These are phyloP conservation scores for Bombus difficillimus DNA, from an alignment of 1,140 invertebrate genomes.

Conservation along the genomic window DNA sequence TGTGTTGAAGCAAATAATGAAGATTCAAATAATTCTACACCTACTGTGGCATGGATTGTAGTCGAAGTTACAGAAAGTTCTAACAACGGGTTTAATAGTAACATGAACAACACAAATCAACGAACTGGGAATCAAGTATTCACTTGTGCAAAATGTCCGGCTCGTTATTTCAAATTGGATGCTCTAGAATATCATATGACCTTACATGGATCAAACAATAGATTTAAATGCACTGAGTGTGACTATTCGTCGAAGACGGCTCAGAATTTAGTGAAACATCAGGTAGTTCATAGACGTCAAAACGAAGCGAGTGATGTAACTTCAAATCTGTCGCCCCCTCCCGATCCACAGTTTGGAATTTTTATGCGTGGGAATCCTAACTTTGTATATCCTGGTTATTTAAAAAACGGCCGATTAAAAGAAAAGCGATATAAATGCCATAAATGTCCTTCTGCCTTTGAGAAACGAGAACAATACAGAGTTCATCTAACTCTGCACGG, in stretches of 20 bases:
- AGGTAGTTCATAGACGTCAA: conserved; percentile 85
- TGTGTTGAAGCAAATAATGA: conserved; percentile 77
- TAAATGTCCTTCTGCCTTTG: conserved; percentile 94
- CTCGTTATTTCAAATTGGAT: conserved; percentile 87
- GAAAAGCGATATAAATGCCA: conserved; percentile 92
- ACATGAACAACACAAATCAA: background rate
- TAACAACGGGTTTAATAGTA: background rate
- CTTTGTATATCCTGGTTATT: conserved; percentile 89
- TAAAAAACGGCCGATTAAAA: conserved; percentile 89
- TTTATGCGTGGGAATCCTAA: conserved; percentile 89
- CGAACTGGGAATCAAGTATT: conserved; percentile 77
- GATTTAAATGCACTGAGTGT: conserved; percentile 91
- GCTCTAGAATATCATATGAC: conserved; percentile 89
- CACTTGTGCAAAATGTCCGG: conserved; percentile 87
- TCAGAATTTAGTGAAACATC: conserved; percentile 90
- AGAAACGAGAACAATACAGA: conserved; percentile 93
- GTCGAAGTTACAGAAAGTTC: conserved; percentile 65
- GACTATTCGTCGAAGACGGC: conserved; percentile 91
- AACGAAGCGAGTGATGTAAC: conserved; percentile 59
- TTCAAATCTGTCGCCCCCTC: conserved; percentile 52
- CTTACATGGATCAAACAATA: conserved; percentile 87
- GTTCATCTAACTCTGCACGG: conserved; percentile 93
- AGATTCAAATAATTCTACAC: conserved; percentile 13
- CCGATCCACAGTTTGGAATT: conserved; percentile 87
- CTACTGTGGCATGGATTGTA: conserved; percentile 76